Evolutionary conservation across 2,888 invertebrate species (phyloP), one percentile per base, ranked within the genome.

Genomic region (Calameuta pallipes): DNA sequence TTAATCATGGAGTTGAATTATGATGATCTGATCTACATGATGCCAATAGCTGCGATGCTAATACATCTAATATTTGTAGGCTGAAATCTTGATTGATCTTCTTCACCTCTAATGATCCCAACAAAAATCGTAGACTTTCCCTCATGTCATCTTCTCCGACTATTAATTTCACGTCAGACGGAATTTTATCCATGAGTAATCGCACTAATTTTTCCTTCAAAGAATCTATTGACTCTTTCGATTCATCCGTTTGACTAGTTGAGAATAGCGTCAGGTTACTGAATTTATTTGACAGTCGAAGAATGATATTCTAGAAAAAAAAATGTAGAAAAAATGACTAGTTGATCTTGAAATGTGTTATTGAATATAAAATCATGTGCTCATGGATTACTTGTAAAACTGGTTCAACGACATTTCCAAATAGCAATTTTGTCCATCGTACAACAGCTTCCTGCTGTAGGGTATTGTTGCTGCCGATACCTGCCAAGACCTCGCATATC

Each of bases 381-480:
- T 33, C 11, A 71, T 31, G 34, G 68, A 76, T 83, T 83, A 90
- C 89, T 82, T 87, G 84, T 78, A 90, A 83, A 34, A 88, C 75
- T 69, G 89, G 84, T 83, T 93, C 93, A 15, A 91, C 89, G 34
- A 90, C 84, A 77, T 89, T 90, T 37, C 93, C 93, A 76, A 92
- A 85, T 1, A 92, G 83, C 69, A 93, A 84, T 82, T 93, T 88
- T 13, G 92, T 83, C 79, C 91, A 92, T 87, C 92, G 92, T 11
- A 93, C 87, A n/a, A 93, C 90, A 1, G 92, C 92, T 88, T 93
- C 93, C 83, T 93, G 93, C 35, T 92, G 90, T 11, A 93, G 84
- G 30, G 91, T 90, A 69, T 92, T 92, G 71, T 91, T 91, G 82
- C 90, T 90, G 35, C 85, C 85, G 73, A 92, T 90, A 68, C 93